Percentiles rank a stretch among this genome's conserved stretches.
phyloP scores from a whole-genome alignment of 2,797 vertebrate genomes.

The Melanotaenia maccullochi region DNA sequence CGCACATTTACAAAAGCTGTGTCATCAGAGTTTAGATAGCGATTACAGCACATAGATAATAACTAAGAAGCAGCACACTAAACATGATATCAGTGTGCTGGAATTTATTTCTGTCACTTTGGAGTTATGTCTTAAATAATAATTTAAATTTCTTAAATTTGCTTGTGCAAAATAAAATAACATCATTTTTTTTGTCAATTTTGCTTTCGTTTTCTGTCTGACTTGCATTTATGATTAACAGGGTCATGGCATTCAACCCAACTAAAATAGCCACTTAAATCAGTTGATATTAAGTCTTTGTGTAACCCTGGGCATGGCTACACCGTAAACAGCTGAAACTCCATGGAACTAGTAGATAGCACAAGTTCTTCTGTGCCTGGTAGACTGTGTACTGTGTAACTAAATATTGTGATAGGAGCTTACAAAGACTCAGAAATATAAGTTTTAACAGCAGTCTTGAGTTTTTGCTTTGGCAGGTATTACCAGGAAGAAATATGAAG shows the following conservation, averaged over 20 bases:
- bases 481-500: background rate
- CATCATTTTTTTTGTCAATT: background rate
- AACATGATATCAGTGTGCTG: background rate
- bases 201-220: constrained; percentile 15
- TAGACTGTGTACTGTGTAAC: background rate
- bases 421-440: background rate
- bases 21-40: constrained; percentile 16
- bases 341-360: constrained; percentile 10
- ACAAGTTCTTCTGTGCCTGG: background rate
- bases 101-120: constrained; percentile 18
- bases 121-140: background rate
- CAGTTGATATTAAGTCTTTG: constrained; percentile 27
- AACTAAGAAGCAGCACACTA: constrained; percentile 7
- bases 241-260: constrained; percentile 31
- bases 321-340: constrained; percentile 25
- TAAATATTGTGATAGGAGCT: background rate
- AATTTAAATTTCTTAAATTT: background rate
- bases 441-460: background rate
- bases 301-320: constrained; percentile 36
- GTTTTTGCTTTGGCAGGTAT: background rate
- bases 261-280: constrained; percentile 43
- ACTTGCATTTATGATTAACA: constrained; percentile 27
- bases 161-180: background rate
- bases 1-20: constrained; percentile 29
- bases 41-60: constrained; percentile 16